Conservation (phyloP, 2,113 vertebrate genomes). For the Edolisoma coerulescens region DNA sequence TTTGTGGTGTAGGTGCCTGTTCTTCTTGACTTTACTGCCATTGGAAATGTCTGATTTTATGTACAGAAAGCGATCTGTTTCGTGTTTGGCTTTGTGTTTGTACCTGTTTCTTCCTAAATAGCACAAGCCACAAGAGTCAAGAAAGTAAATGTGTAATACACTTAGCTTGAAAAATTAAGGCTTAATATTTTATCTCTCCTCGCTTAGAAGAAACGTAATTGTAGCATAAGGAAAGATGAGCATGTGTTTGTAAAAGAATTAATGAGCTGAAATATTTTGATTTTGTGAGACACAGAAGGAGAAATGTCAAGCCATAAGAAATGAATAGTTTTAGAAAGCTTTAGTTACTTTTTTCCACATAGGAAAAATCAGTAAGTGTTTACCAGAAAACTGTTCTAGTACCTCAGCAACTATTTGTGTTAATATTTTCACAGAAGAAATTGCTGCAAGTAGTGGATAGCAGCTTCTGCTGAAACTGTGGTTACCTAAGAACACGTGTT, state of each 20-base stretch:
- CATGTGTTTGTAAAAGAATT: neutral
- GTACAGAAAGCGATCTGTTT: neutral
- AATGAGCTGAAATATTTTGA: neutral
- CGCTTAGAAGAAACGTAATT: accelerated
- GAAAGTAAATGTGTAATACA: neutral
- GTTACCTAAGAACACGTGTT: neutral
- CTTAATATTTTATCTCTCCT: neutral
- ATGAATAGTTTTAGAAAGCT: neutral
- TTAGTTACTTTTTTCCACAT: neutral
- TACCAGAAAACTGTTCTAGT: neutral
- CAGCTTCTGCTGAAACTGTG: neutral
- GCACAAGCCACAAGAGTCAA: neutral
- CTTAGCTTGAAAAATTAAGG: neutral
- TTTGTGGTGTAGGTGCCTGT: neutral
- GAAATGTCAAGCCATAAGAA: neutral
- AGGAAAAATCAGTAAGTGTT: neutral
- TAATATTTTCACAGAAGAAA: neutral
- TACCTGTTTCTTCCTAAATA: neutral
- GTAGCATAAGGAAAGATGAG: neutral
- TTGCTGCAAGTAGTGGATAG: neutral
- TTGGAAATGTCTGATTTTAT: neutral
- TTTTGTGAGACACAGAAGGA: neutral
- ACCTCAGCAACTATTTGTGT: neutral
- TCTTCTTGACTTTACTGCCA: neutral
- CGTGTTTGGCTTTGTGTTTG: neutral